These are phyloP conservation scores for Chaetorhynchus papuensis DNA, from an alignment of 2,113 vertebrate genomes.

Conservation along the genomic window DNA sequence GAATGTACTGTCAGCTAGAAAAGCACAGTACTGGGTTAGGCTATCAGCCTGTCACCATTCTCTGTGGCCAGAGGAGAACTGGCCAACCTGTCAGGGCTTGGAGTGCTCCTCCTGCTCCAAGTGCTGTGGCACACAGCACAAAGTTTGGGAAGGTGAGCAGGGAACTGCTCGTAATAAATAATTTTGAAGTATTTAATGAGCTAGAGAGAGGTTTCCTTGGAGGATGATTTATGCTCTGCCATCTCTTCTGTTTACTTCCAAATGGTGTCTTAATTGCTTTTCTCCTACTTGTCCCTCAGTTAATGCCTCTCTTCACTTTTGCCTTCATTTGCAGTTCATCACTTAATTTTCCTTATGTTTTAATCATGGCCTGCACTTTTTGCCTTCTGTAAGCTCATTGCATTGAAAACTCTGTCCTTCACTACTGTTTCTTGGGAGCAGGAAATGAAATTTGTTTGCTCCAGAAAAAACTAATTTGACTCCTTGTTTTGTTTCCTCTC, in stretches of 20 bases:
- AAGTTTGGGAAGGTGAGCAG: background rate
- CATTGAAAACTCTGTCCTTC: background rate
- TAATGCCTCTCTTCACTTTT: constrained; percentile 4
- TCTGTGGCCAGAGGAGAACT: background rate
- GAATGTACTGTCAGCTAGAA: background rate
- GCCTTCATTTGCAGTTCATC: background rate
- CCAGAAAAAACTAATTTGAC: background rate
- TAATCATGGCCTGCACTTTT: background rate
- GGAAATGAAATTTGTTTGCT: background rate
- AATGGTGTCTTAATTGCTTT: constrained; percentile 34
- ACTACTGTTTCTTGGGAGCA: background rate
- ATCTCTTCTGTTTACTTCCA: background rate
- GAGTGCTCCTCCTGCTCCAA: background rate
- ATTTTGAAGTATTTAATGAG: background rate
- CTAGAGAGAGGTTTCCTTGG: background rate
- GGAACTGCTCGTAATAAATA: background rate
- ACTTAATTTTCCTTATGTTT: constrained; percentile 34
- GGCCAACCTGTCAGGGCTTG: background rate
- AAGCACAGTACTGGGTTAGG: background rate
- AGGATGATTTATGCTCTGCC: constrained; percentile 14
- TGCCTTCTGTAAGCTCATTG: background rate
- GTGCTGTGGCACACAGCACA: background rate
- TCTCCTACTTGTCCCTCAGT: background rate
- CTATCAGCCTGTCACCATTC: background rate
- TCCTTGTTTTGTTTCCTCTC: background rate